Evolutionary conservation across 2,888 invertebrate species (phyloP).

Genomic region (Drosophila silvestris): DNA sequence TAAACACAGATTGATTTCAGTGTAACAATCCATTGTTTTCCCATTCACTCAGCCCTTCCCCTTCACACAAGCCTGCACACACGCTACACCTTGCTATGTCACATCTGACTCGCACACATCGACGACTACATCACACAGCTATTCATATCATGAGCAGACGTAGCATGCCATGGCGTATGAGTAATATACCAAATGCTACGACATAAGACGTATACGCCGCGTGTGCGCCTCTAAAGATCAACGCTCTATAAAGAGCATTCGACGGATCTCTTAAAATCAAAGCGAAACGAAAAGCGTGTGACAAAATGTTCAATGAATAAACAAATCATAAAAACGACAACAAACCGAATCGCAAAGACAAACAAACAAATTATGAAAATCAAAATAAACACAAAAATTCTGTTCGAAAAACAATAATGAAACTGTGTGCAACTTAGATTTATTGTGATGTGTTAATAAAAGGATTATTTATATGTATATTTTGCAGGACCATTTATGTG

Average conservation of each 20-base stretch:
- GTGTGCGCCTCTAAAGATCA: slow-evolving; percentile 55
- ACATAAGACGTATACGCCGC: slow-evolving; percentile 70
- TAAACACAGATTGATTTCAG: neutral
- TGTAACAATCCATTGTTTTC: slow-evolving; percentile 2
- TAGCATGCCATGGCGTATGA: slow-evolving; percentile 67
- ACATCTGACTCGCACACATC: slow-evolving; percentile 22
- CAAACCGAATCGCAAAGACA: slow-evolving; percentile 52
- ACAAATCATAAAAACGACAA: slow-evolving; percentile 64
- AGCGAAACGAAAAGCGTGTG: slow-evolving; percentile 63
- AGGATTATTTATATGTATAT: slow-evolving; percentile 25
- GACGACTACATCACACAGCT: slow-evolving; percentile 29
- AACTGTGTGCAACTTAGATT: slow-evolving; percentile 1
- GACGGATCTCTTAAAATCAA: slow-evolving; percentile 47
- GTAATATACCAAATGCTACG: slow-evolving; percentile 66
- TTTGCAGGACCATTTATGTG: slow-evolving; percentile 56
- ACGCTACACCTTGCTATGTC: slow-evolving; percentile 8
- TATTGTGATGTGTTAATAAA: slow-evolving; percentile 7
- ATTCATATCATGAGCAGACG: slow-evolving; percentile 25
- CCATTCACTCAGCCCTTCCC: neutral
- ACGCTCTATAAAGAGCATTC: slow-evolving; percentile 55
- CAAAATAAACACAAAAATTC: slow-evolving; percentile 39
- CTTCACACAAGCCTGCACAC: neutral
- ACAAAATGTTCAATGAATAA: slow-evolving; percentile 71
- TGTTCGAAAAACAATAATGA: slow-evolving; percentile 9
- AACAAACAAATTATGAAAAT: slow-evolving; percentile 70